Evolutionary conservation across 1,140 invertebrate species (phyloP), one percentile per base, ranked within the genome.

Genomic region (Sesamia nonagrioides): DNA sequence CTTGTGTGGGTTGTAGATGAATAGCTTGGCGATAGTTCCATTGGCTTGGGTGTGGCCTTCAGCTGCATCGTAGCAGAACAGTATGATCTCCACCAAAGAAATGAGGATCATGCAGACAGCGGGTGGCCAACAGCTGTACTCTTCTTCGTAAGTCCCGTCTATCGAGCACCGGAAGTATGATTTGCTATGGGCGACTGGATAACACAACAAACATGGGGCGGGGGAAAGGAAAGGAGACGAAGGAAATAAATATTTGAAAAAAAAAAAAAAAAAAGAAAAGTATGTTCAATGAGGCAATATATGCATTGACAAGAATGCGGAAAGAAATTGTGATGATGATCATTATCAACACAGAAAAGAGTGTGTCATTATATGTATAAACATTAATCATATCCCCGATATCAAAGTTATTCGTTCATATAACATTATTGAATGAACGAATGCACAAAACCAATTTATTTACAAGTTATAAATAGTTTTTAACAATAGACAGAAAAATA

Each of bases 1-100:
- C 85, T 97, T 97, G 81, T 97, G 96, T 0, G 99, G 99, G 95
- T 98, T 97, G 94, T 99, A 99, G 81, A 99, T 98, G 73, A 99
- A 97, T 3, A 97, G 87, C 11, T 95, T 96, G 2, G 97, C 97
- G 33, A 97, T 96, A 17, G 98, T 97, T n/a, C 97, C 97, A 35
- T 94, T 95, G n/a, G 95, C 96, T 80, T 94, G 84, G 68, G 93
- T 95, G 91, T 87, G 89, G 37, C 91, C 90, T 73, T 94, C 89
- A 18, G 95, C 95, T 1, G 96, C 96, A 83, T 97, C 97, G 71
- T 96, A 96, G 40, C 96, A 94, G 89, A 97, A 97, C 85, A 97
- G 95, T 60, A 96, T 93, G 40, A 97, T 97, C 93, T 97, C 97
- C 78, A 97, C 91, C 21, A 97, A 87, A 0, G 97, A 97, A 80